phyloP scores from a whole-genome alignment of 2,797 vertebrate genomes.

The Hyperoplus immaculatus region DNA sequence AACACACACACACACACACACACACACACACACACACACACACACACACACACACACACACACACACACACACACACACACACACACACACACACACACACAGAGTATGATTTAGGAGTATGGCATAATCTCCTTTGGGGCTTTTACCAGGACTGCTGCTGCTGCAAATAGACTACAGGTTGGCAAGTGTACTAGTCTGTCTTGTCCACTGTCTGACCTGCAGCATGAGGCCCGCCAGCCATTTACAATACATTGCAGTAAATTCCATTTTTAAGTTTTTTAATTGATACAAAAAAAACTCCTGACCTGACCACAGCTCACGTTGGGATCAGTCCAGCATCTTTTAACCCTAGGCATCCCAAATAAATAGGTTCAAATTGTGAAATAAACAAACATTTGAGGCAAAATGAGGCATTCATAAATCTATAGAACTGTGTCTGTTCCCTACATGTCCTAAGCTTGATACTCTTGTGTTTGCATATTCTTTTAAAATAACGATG shows the following conservation, averaged over 20 bases:
- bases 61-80: constrained; percentile 21
- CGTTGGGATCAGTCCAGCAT: no score
- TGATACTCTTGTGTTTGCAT: not conserved
- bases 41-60: constrained; percentile 9
- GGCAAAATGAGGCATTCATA: not conserved
- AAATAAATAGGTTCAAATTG: not conserved
- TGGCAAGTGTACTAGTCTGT: constrained; percentile 57
- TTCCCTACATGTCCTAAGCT: not conserved
- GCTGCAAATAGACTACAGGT: constrained; percentile 86
- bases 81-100: constrained; percentile 14
- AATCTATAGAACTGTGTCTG: not conserved
- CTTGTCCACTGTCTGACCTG: constrained; percentile 47
- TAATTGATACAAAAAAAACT: not conserved
- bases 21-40: constrained; percentile 15
- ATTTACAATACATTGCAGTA: not conserved
- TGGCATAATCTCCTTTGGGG: constrained; percentile 87
- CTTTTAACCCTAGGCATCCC: not conserved
- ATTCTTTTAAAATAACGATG: not conserved
- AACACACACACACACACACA: constrained; percentile 23
- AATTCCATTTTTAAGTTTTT: not conserved
- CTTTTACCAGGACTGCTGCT: constrained; percentile 85
- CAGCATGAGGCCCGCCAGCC: not conserved
- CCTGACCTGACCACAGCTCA: no score
- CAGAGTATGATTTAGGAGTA: constrained; percentile 63
- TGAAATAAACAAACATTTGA: not conserved